Evolutionary conservation across 92 coral and sea anemone species (phyloP), one percentile per base, ranked within the genome.

Genomic region (Virgularia gustaviana): DNA sequence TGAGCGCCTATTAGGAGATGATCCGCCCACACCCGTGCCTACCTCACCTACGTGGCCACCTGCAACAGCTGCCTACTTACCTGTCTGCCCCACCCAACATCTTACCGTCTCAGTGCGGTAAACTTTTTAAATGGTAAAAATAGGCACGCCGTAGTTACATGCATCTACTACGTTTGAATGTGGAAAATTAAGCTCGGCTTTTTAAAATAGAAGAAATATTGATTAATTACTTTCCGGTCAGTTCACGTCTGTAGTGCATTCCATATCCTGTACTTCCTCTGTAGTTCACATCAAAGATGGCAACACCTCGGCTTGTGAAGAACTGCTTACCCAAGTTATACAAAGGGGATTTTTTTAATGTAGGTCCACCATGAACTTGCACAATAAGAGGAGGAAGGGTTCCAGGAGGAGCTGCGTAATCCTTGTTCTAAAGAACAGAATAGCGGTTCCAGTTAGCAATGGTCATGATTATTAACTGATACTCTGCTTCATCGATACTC

Each of bases 281-380:
- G 65, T 90, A 90, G 78, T 90, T 85, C 34, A 90, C 90, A 71
- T 88, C 95, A 54, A 90, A 80, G 42, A 90, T 71, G 9, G 95
- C 97, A 56, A 90, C 66, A 9, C 97, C 97, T 13, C 97, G 83
- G 30, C 95, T 85, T 19, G 97, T 90, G 70, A 88, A 85, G 51
- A 38, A 90, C 81, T 85, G 95, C 47, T 76, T 77, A 18, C 68
- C 35, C 43, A 85, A 72, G 55, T 85, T 80, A 25, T 85, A 55
- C 9, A 16, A 33, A 39, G 90, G 87, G n/a, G 79, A 71, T 25
- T 83, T 65, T 9, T 89, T 81, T 1, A 65, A 33, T 18, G 95
- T 88, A 20, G 95, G 97, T 9, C 97, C 97, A 38, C 97, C 97
- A 56, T 90, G 97, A 18, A 78, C 95, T 70, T 85, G 83, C n/a